Base-by-base conservation (phyloP, 2,113 vertebrate genomes). In the Tyto alba region DNA sequence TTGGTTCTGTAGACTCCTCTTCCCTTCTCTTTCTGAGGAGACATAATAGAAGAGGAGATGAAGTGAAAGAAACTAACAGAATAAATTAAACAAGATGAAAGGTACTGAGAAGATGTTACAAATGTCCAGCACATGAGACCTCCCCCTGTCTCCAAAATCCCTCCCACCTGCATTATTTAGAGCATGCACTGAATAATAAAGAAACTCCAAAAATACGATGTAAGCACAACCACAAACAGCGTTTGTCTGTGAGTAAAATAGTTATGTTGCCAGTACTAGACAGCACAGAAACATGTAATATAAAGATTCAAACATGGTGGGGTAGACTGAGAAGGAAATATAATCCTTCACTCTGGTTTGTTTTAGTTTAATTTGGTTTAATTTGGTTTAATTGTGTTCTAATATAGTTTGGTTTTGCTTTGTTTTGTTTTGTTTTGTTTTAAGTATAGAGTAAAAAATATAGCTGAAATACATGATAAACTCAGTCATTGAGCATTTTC, bases 391-490 rank as follows among this genome's bases (percentile, higher is more conserved):
- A 91, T 69, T 63, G 50, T 68, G 34, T 71, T 85, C 94, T 80
- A 71, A 59, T 80, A 43, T 6, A 81, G 7, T 48, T 91, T n/a
- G n/a, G n/a, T n/a, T n/a, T n/a, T n/a, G n/a, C n/a, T n/a, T n/a
- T n/a, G n/a, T n/a, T n/a, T n/a, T n/a, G n/a, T n/a, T n/a, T n/a
- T n/a, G n/a, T n/a, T n/a, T n/a, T n/a, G n/a, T n/a, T 95, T 89
- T 91, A 83, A 76, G 40, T 73, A 63, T 40, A 89, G 36, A 88
- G 27, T 77, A 29, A 95, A 86, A 78, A 64, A 36, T 45, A 88
- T 95, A 94, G 32, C 34, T 86, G 43, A 90, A 95, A 94, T 88
- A 84, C 55, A 36, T 59, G 25, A 92, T 92, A 89, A 88, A 67
- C 32, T 52, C 89, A 95, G 26, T 75, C 29, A 40, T 10, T 59